Base-by-base conservation (phyloP, 2,888 invertebrate genomes). In the Cephus pulcher region DNA sequence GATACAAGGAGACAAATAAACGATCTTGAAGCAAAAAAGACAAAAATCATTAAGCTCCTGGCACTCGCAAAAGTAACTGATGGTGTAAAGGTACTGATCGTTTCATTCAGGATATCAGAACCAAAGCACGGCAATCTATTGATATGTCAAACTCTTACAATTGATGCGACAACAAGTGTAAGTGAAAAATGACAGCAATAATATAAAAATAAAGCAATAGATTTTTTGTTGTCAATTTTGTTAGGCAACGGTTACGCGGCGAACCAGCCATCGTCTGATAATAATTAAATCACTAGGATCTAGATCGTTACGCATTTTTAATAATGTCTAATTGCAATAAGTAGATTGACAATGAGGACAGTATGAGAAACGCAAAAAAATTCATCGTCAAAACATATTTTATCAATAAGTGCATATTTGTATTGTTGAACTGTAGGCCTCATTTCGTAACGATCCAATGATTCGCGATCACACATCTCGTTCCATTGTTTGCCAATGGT, bases 201-300 rank as follows among this genome's bases (percentile, higher is more conserved):
- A 40, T 40, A 15, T 70, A 70, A 70, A 33, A 30, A 33, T 70
- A 12, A 70, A 33, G 30, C 70, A 70, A 33, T 70, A 40, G 4
- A 70, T 30, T 70, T n/a, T 70, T 30, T 32, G 12, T 70, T 33
- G 32, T 70, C 33, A 4, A 70, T 12, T 30, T 70, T 70, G 2
- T 70, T 32, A 70, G 70, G 40, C 40, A 40, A 40, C 4, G 40
- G 40, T 40, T 40, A 15, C 40, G 15, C 40, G 40, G 15, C 40
- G 40, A 40, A 40, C 70, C 33, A 70, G 30, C 70, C 70, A 70
- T 30, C 33, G 30, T 30, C 33, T 15, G 15, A 30, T 32, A 70
- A 70, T 32, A 70, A 70, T 70, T 70, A 33, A 70, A 74, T 74
- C 74, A 34, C 74, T 74, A 74, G 35, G 35, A 12, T 34, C 74